These are phyloP conservation scores for Xylocopa sonorina DNA, from an alignment of 1,140 invertebrate genomes.

Conservation along the genomic window DNA sequence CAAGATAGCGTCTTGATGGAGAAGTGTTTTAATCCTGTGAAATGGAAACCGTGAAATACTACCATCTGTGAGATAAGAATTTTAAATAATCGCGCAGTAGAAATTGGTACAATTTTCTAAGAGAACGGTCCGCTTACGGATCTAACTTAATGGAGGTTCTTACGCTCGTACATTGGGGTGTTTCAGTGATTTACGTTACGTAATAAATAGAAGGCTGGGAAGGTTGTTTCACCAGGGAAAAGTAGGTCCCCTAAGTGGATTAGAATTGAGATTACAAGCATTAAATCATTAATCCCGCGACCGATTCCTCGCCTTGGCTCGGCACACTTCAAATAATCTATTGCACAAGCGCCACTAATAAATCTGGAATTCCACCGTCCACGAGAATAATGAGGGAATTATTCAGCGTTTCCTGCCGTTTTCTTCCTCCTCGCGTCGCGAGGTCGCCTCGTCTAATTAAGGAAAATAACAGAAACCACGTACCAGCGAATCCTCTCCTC, in stretches of 20 bases:
- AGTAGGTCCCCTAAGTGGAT: background rate
- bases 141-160: too few relatives aligned
- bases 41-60: too few relatives aligned
- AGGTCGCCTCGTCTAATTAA: background rate
- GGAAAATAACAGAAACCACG: background rate
- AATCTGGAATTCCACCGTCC: slow-evolving; percentile 23
- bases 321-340: background rate
- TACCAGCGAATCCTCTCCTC: too few relatives aligned
- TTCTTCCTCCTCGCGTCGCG: background rate
- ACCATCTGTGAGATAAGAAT: too few relatives aligned
- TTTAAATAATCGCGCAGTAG: too few relatives aligned
- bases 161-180: too few relatives aligned
- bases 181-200: background rate
- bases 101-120: too few relatives aligned
- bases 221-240: background rate
- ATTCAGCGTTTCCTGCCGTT: slow-evolving; percentile 16
- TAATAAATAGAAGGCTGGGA: background rate
- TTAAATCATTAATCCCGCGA: slow-evolving; percentile 20
- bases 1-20: too few relatives aligned
- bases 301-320: background rate
- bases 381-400: slow-evolving; percentile 22
- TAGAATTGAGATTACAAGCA: slow-evolving; percentile 5
- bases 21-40: too few relatives aligned
- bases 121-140: too few relatives aligned
- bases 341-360: slow-evolving; percentile 13